A percentile compares a stretch with the other conserved stretches of the same genome.
phyloP scores from a whole-genome alignment of 2,797 vertebrate species.

The Amazona ochrocephala region DNA sequence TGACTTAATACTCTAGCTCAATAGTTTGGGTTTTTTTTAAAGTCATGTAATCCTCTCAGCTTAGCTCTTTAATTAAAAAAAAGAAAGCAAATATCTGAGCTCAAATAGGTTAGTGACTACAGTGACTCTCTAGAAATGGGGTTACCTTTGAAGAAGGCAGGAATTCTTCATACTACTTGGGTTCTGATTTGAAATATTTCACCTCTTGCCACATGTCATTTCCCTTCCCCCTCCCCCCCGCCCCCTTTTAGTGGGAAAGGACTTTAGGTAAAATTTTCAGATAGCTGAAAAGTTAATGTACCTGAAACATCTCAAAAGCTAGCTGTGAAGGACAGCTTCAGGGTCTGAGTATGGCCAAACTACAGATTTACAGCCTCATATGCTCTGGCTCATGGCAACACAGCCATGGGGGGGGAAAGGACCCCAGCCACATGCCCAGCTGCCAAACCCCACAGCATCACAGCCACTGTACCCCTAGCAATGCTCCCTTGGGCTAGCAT shows the following conservation, averaged over 20 bases:
- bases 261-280: not conserved
- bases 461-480: rapidly evolving
- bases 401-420: not conserved
- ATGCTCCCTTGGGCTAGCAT: rapidly evolving
- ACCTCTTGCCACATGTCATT: not conserved
- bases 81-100: not conserved
- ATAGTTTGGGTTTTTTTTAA: not conserved
- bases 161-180: not conserved
- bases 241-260: not conserved
- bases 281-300: not conserved
- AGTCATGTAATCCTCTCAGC: constrained; percentile 47
- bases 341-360: not conserved
- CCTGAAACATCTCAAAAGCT: not conserved
- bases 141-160: not conserved
- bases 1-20: constrained; percentile 21
- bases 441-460: rapidly evolving
- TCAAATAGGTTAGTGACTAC: not conserved
- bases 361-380: not conserved
- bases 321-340: not conserved
- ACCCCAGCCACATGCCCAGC: no score
- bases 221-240: no score
- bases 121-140: not conserved
- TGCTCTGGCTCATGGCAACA: not conserved
- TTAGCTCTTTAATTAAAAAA: constrained; percentile 61
- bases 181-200: not conserved